Conservation (phyloP, 2,113 vertebrate genomes). For the Otocyon megalotis region DNA sequence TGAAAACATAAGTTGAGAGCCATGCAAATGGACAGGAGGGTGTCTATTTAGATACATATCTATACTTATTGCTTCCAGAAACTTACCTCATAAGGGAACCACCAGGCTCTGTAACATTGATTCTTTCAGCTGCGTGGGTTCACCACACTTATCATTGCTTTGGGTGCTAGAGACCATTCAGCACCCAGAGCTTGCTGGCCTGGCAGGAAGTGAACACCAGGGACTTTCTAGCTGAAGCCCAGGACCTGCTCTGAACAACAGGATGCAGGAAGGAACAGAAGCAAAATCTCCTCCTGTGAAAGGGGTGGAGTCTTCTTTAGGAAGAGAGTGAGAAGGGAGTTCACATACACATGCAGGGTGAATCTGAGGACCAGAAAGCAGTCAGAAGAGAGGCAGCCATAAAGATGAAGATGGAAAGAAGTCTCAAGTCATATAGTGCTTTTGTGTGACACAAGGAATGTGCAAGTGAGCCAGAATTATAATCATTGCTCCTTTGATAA, state of each 20-base stretch:
- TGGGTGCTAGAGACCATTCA: not conserved
- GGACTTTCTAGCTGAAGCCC: not conserved
- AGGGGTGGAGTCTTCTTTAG: conserved; percentile 48
- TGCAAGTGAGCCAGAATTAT: not conserved
- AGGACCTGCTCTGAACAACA: not conserved
- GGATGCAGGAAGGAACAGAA: conserved; percentile 70
- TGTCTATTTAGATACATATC: not conserved
- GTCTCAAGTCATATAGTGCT: rapidly evolving
- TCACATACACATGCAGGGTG: rapidly evolving
- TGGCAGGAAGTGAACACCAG: conserved; percentile 17
- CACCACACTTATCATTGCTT: not conserved
- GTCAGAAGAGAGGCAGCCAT: not conserved
- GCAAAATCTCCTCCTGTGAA: conserved; percentile 21
- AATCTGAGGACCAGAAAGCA: not conserved
- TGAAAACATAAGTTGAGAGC: not conserved
- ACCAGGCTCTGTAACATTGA: not conserved
- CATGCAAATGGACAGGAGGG: not conserved
- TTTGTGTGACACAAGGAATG: not conserved
- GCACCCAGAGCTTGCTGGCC: not conserved
- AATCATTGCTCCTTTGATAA: not conserved
- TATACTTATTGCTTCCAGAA: not conserved
- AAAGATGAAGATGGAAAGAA: not conserved
- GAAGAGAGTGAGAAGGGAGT: conserved; percentile 5
- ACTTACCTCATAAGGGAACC: not conserved
- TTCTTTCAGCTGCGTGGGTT: not conserved